Evolutionary conservation across 2,888 invertebrate genomes (phyloP), one percentile per base, ranked within the genome.

Genomic region (Melieria crassipennis): DNA sequence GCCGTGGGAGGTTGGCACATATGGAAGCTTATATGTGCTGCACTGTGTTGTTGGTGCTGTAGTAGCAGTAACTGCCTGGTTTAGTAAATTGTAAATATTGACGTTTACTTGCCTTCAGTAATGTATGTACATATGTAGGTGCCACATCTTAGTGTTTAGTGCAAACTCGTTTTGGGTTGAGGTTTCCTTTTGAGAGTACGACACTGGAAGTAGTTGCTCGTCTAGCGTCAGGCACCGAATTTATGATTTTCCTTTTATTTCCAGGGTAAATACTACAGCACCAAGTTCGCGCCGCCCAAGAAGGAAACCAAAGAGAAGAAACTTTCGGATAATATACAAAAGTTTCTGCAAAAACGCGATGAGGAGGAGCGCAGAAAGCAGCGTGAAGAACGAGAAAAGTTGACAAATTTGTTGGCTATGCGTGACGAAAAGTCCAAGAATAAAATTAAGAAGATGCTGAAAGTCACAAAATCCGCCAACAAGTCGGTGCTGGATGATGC

Each of bases 391-490:
- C 89, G 90, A 71, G 89, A 88, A 77, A 93, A 92, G 81, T 89
- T 90, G 65, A 91, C 92, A 0, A 90, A 91, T 70, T 81, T 93
- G 62, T 80, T 90, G 52, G 90, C 92, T 0, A 88, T 91, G 87
- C 88, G 92, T 43, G 93, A 94, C 82, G 77, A 78, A 16, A 94
- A 93, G 82, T 91, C 92, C 0, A 89, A 92, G 77, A 91, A 91
- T 78, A 90, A 93, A 80, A 93, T 94, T 70, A 91, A 91, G 71
- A 92, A 93, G 82, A 92, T 93, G 89, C 87, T 96, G 56, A 95
- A 95, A 87, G 91, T 94, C 0, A 95, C 95, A 7, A 96, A 96
- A 86, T 94, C 95, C 6, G 95, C 96, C 0, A 95, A 95, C 84
- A 95, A 95, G 83, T 92, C 95, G 4, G 95, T 93, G 3, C 87